Evolutionary conservation across 2,888 invertebrate genomes (phyloP).

Genomic region (Spodoptera exigua): DNA sequence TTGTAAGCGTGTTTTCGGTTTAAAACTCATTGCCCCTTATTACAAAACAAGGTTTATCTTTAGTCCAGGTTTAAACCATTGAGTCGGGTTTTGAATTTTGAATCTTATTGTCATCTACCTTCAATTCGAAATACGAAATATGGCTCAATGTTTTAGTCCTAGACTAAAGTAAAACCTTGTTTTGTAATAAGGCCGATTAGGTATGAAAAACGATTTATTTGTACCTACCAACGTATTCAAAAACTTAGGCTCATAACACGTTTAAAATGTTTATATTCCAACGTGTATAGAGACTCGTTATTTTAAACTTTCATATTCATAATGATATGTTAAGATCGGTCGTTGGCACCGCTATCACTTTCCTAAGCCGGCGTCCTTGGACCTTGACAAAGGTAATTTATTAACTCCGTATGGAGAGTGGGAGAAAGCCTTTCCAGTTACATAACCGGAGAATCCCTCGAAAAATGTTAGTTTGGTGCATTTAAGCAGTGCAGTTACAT

Average conservation of each 20-base stretch:
- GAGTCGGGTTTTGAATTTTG: no score
- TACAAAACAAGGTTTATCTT: no score
- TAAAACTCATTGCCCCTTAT: no score
- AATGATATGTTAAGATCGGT: slow-evolving; percentile 34
- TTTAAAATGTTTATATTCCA: not conserved
- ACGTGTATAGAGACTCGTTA: not conserved
- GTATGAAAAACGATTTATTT: no score
- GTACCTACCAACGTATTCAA: not conserved
- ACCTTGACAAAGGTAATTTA: slow-evolving; percentile 54
- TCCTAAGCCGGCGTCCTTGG: slow-evolving; percentile 52
- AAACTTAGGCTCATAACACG: not conserved
- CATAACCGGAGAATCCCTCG: slow-evolving; percentile 44
- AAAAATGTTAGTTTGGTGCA: slow-evolving; percentile 46
- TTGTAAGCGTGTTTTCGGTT: no score
- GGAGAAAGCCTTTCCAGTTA: slow-evolving; percentile 60
- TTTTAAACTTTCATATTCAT: slow-evolving; percentile 9
- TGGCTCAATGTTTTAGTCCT: no score
- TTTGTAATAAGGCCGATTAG: no score
- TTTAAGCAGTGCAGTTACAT: slow-evolving; percentile 41
- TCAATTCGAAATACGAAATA: no score
- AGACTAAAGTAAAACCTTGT: no score
- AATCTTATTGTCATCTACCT: no score
- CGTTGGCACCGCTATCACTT: slow-evolving; percentile 51
- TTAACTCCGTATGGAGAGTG: slow-evolving; percentile 48
- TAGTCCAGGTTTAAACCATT: no score